Percentiles rank a stretch among this genome's conserved stretches.
Conservation (phyloP, 2,113 vertebrate species). For the Thunnus maccoyii region DNA sequence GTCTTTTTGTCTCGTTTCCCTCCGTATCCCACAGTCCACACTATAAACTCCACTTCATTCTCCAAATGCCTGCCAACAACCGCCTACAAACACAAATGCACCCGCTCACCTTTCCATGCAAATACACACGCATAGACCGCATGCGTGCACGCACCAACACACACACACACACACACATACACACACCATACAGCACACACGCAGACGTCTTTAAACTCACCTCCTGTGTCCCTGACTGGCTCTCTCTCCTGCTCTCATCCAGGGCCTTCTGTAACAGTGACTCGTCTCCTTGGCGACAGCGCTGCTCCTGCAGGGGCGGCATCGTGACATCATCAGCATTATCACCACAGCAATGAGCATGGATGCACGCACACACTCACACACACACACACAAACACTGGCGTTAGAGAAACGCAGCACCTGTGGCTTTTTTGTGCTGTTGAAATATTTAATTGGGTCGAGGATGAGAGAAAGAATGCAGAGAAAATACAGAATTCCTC, state of each 20-base stretch:
- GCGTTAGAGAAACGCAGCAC: not conserved
- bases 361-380: not conserved
- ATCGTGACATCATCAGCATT: conserved; percentile 61
- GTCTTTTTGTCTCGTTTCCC: conserved; percentile 33
- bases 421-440: conserved; percentile 29
- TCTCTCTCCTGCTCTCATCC: conserved; percentile 81
- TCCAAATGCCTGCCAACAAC: conserved; percentile 56
- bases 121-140: conserved; percentile 26
- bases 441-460: conserved; percentile 28
- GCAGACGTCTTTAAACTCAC: conserved; percentile 77
- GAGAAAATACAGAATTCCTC: not conserved
- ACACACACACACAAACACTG: not conserved
- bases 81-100: conserved; percentile 23
- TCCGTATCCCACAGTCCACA: conserved; percentile 24
- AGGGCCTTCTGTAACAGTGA: conserved; percentile 83
- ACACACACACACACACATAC: conserved; percentile 20
- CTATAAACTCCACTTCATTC: conserved; percentile 35
- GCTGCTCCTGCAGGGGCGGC: conserved; percentile 87
- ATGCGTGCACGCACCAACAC: conserved; percentile 12
- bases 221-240: conserved; percentile 83
- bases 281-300: conserved; percentile 88
- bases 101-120: conserved; percentile 39
- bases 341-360: conserved; percentile 7
- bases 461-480: not conserved
- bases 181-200: conserved; percentile 39